phyloP scores from a whole-genome alignment of 2,888 invertebrate genomes.

The Lasioglossum leucozonium region DNA sequence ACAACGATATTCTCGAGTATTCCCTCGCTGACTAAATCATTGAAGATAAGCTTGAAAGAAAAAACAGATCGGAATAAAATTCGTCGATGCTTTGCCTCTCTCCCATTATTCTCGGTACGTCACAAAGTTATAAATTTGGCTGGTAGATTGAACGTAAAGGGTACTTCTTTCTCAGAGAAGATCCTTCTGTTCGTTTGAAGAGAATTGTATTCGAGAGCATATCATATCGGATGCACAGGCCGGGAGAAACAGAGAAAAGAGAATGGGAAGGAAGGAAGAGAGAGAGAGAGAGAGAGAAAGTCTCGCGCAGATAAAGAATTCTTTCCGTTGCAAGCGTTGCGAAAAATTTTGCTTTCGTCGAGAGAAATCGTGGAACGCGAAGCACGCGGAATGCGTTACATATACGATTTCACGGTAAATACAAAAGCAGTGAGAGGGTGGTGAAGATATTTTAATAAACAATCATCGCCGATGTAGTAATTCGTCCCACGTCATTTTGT shows the following conservation, averaged over 20 bases:
- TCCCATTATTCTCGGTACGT: not conserved
- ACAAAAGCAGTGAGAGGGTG: slow-evolving; percentile 8
- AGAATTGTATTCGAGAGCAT: slow-evolving; percentile 48
- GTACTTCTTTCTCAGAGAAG: slow-evolving; percentile 28
- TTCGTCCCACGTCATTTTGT: not conserved
- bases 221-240: slow-evolving; percentile 38
- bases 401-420: slow-evolving; percentile 34
- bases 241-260: not conserved
- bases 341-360: slow-evolving; percentile 36
- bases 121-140: slow-evolving; percentile 26
- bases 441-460: not conserved
- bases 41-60: not conserved
- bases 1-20: not conserved
- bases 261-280: not conserved
- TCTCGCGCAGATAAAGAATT: slow-evolving; percentile 28
- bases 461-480: not conserved
- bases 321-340: slow-evolving; percentile 34
- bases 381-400: not conserved
- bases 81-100: not conserved
- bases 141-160: slow-evolving; percentile 37
- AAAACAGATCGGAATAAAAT: not conserved
- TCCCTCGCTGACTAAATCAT: not conserved
- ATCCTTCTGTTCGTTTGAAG: slow-evolving; percentile 34
- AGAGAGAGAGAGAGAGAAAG: not conserved
- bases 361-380: slow-evolving; percentile 14